Evolutionary conservation across 2,888 invertebrate species (phyloP).

Genomic region (Hyposoter dolosus): DNA sequence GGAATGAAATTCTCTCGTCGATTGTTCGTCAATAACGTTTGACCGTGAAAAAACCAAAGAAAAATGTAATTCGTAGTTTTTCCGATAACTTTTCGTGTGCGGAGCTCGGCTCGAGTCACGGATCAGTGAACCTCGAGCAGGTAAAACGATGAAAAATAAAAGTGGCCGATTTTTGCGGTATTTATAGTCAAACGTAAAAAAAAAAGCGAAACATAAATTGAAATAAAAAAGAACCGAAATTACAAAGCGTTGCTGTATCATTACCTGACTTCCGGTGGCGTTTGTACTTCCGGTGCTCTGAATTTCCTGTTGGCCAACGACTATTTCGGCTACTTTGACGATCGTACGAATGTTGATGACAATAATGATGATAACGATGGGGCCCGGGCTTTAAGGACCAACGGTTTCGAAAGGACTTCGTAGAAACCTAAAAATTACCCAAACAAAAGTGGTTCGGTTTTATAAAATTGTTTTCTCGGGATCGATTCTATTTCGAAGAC

Average conservation of each 20-base stretch:
- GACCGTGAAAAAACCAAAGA: too few species aligned
- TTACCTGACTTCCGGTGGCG: constrained; percentile 64
- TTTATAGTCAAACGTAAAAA: not conserved
- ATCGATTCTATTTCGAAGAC: not conserved
- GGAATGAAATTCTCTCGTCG: too few species aligned
- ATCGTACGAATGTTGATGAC: constrained; percentile 39
- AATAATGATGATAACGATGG: constrained; percentile 27
- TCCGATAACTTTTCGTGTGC: not conserved
- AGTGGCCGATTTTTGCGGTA: too few species aligned
- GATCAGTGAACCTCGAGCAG: constrained; percentile 10
- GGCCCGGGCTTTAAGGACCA: constrained; percentile 24
- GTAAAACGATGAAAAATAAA: not conserved
- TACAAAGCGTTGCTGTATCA: constrained; percentile 42
- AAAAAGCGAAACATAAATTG: constrained; percentile 14
- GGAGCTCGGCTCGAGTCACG: constrained; percentile 1
- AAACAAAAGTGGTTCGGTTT: not conserved
- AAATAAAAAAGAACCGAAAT: not conserved
- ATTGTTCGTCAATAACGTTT: too few species aligned
- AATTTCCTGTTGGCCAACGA: constrained; percentile 49
- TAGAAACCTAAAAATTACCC: constrained; percentile 41
- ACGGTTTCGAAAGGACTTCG: constrained; percentile 50
- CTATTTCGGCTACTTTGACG: constrained; percentile 41
- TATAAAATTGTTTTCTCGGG: not conserved
- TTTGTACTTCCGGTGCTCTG: constrained; percentile 40
- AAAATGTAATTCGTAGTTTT: not conserved